Percentiles rank a stretch among this genome's conserved stretches.
These are phyloP conservation scores for Hylaeus volcanicus DNA, from an alignment of 1,140 invertebrate species.

Conservation along the genomic window DNA sequence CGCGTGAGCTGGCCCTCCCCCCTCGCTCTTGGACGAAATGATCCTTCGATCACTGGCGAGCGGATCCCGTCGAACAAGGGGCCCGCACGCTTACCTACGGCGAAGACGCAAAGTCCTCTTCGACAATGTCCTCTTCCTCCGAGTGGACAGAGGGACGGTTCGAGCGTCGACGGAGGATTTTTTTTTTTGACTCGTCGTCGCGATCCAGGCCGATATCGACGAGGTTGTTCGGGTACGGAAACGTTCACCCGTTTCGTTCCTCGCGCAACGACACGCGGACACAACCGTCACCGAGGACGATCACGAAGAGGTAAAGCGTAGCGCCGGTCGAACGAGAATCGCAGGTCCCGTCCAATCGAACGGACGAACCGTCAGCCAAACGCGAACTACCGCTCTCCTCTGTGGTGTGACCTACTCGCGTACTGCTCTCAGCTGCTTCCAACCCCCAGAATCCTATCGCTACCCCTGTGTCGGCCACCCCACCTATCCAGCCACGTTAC, in stretches of 20 bases:
- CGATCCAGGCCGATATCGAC: neutral
- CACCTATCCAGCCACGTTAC: constrained; percentile 5
- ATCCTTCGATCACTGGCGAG: no score
- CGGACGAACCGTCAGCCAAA: constrained; percentile 67
- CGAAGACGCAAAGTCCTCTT: neutral
- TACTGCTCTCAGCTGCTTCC: constrained; percentile 77
- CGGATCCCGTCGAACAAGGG: no score
- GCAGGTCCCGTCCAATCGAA: constrained; percentile 34
- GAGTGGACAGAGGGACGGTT: no score
- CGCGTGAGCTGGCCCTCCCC: no score
- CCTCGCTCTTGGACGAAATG: no score
- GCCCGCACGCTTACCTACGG: neutral
- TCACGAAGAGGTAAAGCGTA: neutral
- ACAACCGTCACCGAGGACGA: constrained; percentile 5
- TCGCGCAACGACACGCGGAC: neutral
- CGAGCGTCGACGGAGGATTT: neutral
- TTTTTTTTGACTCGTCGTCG: neutral
- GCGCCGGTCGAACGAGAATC: constrained; percentile 26
- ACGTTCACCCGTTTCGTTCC: constrained; percentile 10
- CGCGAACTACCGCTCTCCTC: constrained; percentile 74
- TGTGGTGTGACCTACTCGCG: constrained; percentile 77
- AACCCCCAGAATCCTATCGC: constrained; percentile 71
- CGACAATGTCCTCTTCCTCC: no score
- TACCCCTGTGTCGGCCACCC: constrained; percentile 57
- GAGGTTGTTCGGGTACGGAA: neutral